Evolutionary conservation across 1,140 invertebrate species (phyloP).

Genomic region (Metopolophium dirhodum): DNA sequence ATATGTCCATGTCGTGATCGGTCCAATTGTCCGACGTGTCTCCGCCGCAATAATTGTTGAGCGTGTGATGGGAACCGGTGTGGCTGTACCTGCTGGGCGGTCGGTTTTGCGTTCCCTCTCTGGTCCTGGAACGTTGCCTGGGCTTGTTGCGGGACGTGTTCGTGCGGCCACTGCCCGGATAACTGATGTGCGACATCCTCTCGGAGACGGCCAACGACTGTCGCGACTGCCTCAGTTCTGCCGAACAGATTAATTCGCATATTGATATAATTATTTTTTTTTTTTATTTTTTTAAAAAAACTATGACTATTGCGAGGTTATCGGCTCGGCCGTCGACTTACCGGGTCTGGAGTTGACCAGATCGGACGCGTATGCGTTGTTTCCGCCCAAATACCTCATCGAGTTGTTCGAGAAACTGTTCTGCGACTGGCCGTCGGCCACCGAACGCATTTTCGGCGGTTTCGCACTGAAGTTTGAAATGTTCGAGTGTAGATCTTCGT

Average conservation of each 20-base stretch:
- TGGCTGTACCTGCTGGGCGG: constrained; percentile 69
- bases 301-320: neutral
- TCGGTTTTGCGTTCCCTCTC: constrained; percentile 65
- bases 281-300: too few relatives aligned
- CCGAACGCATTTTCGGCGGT: constrained; percentile 66
- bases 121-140: neutral
- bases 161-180: constrained; percentile 68
- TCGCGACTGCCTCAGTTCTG: constrained; percentile 81
- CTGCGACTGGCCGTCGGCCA: constrained; percentile 84
- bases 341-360: constrained; percentile 80
- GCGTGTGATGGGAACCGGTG: constrained; percentile 77
- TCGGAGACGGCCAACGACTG: constrained; percentile 82
- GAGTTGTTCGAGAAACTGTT: constrained; percentile 84
- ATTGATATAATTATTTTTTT: too few relatives aligned
- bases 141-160: constrained; percentile 60
- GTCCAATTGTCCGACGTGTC: constrained; percentile 93
- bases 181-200: constrained; percentile 75
- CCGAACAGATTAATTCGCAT: constrained; percentile 60
- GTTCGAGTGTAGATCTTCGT: constrained; percentile 73
- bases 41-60: constrained; percentile 74
- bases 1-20: constrained; percentile 94
- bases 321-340: constrained; percentile 61
- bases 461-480: constrained; percentile 65
- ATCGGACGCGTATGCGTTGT: constrained; percentile 74
- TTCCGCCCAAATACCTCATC: constrained; percentile 72